A percentile compares a stretch with the other conserved stretches of the same genome.
Evolutionary conservation across 2,113 vertebrate genomes (phyloP).

Genomic region (Telmatochromis sp.): DNA sequence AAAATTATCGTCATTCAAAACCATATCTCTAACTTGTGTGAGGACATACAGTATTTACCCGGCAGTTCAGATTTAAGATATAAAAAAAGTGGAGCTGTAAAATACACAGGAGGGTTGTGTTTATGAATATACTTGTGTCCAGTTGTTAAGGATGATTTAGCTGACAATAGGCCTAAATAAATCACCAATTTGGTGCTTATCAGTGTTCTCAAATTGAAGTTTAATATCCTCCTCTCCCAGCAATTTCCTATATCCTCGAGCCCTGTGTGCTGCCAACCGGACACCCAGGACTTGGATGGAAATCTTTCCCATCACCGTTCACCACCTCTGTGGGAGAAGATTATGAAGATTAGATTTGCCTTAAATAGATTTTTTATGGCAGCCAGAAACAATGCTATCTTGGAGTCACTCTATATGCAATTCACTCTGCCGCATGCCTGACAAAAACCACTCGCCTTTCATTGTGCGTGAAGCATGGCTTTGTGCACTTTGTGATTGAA

Average conservation of each 20-base stretch:
- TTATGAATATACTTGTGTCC: constrained; percentile 50
- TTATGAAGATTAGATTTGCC: constrained; percentile 71
- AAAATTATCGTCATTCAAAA: constrained; percentile 40
- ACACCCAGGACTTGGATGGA: constrained; percentile 42
- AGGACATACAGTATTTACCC: constrained; percentile 32
- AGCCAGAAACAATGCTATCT: constrained; percentile 71
- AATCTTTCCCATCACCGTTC: constrained; percentile 59
- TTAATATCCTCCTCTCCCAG: constrained; percentile 64
- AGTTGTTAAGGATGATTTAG: constrained; percentile 52
- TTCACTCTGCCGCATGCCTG: constrained; percentile 51
- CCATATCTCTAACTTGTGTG: constrained; percentile 16
- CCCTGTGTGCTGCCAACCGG: constrained; percentile 25
- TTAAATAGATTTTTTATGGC: constrained; percentile 71
- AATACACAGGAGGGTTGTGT: constrained; percentile 11
- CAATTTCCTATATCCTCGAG: constrained; percentile 61
- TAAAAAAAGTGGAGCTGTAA: constrained; percentile 13
- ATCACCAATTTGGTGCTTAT: constrained; percentile 60
- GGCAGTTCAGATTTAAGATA: constrained; percentile 23
- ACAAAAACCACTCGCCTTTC: constrained; percentile 59
- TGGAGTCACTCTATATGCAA: constrained; percentile 61
- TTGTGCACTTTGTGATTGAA: constrained; percentile 60
- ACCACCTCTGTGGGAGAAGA: constrained; percentile 62
- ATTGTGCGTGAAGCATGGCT: constrained; percentile 59
- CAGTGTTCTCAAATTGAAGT: constrained; percentile 63
- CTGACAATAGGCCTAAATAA: constrained; percentile 61